Percentiles rank a stretch among this genome's conserved stretches.
These are phyloP conservation scores for Bombus waltoni DNA, from an alignment of 1,140 invertebrate genomes.

Conservation along the genomic window DNA sequence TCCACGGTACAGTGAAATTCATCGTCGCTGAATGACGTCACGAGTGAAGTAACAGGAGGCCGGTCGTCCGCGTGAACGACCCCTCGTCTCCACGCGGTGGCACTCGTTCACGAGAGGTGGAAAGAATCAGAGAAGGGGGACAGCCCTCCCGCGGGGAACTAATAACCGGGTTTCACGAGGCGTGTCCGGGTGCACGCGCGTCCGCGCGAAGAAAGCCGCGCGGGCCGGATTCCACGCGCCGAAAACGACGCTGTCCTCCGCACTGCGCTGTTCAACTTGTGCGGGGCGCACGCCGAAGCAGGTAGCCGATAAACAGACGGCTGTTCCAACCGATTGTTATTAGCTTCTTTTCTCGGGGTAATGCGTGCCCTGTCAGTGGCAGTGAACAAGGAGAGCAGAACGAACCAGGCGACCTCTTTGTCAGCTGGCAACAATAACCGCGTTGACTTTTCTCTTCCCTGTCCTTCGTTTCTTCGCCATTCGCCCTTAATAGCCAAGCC, in stretches of 20 bases:
- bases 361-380: slow-evolving; percentile 80
- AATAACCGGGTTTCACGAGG: slow-evolving; percentile 73
- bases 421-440: slow-evolving; percentile 65
- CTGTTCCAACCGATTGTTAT: slow-evolving; percentile 73
- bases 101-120: slow-evolving; percentile 13
- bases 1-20: slow-evolving; percentile 39
- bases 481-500: neutral
- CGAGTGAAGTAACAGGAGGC: slow-evolving; percentile 59
- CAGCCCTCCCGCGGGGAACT: slow-evolving; percentile 73
- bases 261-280: slow-evolving; percentile 2
- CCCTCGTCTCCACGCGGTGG: slow-evolving; percentile 30
- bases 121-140: slow-evolving; percentile 5
- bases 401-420: slow-evolving; percentile 63
- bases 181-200: slow-evolving; percentile 62
- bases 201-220: slow-evolving; percentile 50
- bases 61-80: slow-evolving; percentile 29
- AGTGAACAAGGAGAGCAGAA: slow-evolving; percentile 73
- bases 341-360: slow-evolving; percentile 77
- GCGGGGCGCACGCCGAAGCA: slow-evolving; percentile 62
- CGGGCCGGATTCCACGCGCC: neutral
- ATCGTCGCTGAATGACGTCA: slow-evolving; percentile 48
- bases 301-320: slow-evolving; percentile 64
- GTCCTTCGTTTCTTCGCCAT: neutral
- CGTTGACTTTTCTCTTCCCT: slow-evolving; percentile 12
- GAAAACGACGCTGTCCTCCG: slow-evolving; percentile 44